A percentile compares a stretch with the other conserved stretches of the same genome.
Evolutionary conservation across 1,140 invertebrate species (phyloP).

Genomic region (Bactericera cockerelli): DNA sequence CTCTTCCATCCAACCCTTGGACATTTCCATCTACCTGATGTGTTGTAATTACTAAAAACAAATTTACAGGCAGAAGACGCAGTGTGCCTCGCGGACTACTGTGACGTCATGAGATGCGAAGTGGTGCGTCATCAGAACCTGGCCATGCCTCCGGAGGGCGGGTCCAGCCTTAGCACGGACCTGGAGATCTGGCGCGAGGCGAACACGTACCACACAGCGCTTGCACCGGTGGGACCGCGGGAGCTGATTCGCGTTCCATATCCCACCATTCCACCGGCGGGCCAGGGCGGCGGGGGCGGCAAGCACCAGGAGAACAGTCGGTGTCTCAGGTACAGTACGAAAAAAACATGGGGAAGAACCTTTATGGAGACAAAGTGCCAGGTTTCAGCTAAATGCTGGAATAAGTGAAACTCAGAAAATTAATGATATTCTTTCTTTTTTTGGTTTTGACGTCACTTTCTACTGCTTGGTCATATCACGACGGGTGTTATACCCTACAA

Average conservation of each 20-base stretch:
- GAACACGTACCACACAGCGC: constrained; percentile 45
- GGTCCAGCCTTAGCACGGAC: constrained; percentile 45
- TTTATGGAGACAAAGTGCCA: too few relatives aligned
- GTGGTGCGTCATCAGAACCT: constrained; percentile 55
- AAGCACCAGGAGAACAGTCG: not conserved
- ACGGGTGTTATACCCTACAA: too few relatives aligned
- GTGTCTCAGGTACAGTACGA: constrained; percentile 4
- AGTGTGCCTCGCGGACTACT: constrained; percentile 82
- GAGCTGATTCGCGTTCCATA: constrained; percentile 26
- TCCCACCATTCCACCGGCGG: not conserved
- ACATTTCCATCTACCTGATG: too few relatives aligned
- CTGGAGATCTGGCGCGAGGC: constrained; percentile 58
- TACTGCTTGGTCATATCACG: too few relatives aligned
- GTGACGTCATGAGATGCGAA: constrained; percentile 88
- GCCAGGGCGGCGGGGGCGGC: not conserved
- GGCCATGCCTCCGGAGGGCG: constrained; percentile 1
- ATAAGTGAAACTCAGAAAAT: too few relatives aligned
- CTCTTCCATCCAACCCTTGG: too few relatives aligned
- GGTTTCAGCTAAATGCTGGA: too few relatives aligned
- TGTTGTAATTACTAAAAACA: too few relatives aligned
- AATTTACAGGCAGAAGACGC: constrained; percentile 76
- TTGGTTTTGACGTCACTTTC: too few relatives aligned
- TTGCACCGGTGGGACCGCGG: constrained; percentile 32
- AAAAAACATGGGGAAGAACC: too few relatives aligned
- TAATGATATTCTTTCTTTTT: too few relatives aligned